Base-by-base conservation (phyloP, 2,797 vertebrate species). In the Cossypha niveicapilla region DNA sequence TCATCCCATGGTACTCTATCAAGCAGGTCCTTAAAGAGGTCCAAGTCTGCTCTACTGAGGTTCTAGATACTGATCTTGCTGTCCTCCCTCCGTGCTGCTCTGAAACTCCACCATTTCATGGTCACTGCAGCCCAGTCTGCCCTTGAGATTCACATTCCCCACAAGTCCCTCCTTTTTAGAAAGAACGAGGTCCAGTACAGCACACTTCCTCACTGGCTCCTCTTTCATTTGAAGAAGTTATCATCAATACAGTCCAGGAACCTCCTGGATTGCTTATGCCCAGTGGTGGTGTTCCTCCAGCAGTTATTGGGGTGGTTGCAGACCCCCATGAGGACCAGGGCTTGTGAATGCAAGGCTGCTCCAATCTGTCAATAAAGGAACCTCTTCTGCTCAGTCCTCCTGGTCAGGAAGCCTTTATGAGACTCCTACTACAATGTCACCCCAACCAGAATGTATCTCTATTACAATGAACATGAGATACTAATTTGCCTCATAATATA, bases 231-330 rank as follows among this genome's bases (percentile, higher is more conserved):
- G 65, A 28, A 60, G 37, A 67, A 37, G 10, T 32, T 58, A 37
- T 9, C 27, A 37, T 44, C 61, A 84, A 44, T 16, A 28, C 18
- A 32, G 28, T 28, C 32, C 32, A 67, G 19, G 54, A 85, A 32
- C 4, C 9, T 60, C 8, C 28, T 13, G 8, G 16, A 24, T 24
- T 85, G 6, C 10, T 50, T 51, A 23, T 17, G 6, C 13, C 13
- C 0, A 0, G 18, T 18, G 23, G 8, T 32, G 18, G 3, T 58
- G 37, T 4, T 67, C 28, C 39, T 67, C 39, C 32, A 75, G 62
- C 39, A 51, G 45, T 17, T 75, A 21, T 6, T 39, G 28, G 13
- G 4, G 32, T 37, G 45, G 15, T 44, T 51, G 32, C 18, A 60
- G 32, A 32, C 28, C 7, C 19, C 8, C 32, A 39, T 9, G 45